These are phyloP conservation scores for Ichneumoninae sp. DNA, from an alignment of 2,888 invertebrate genomes.

Conservation along the genomic window DNA sequence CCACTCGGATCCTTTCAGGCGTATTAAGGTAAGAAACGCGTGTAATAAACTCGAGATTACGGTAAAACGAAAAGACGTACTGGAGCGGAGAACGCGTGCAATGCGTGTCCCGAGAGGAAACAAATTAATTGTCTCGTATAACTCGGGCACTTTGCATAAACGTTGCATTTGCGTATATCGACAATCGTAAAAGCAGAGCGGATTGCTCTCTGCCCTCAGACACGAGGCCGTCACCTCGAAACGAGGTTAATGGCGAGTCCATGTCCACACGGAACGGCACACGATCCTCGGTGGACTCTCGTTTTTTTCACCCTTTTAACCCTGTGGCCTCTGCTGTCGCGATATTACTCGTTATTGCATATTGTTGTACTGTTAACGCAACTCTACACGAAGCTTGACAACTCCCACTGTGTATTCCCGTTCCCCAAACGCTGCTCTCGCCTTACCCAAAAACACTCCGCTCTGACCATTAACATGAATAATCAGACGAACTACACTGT, in stretches of 20 bases:
- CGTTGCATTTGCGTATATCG: conserved; percentile 50
- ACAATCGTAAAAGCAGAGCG: conserved; percentile 71
- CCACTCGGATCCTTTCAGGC: neutral
- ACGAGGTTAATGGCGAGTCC: conserved; percentile 77
- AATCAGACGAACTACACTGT: neutral
- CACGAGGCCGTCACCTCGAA: conserved; percentile 79
- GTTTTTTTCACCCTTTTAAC: conserved; percentile 47
- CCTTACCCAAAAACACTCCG: conserved; percentile 1
- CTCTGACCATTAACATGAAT: neutral
- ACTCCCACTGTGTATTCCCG: conserved; percentile 13
- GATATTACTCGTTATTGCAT: conserved; percentile 37
- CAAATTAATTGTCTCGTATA: conserved; percentile 51
- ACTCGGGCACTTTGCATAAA: conserved; percentile 56
- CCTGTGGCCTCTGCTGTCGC: conserved; percentile 23
- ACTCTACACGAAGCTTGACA: conserved; percentile 8
- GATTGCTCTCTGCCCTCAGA: conserved; percentile 73
- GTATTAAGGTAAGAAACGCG: conserved; percentile 13
- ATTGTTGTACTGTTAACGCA: conserved; percentile 32
- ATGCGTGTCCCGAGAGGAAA: conserved; percentile 27
- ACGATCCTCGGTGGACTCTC: conserved; percentile 25
- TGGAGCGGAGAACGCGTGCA: neutral
- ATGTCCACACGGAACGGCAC: conserved; percentile 30
- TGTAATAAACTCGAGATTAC: conserved; percentile 5
- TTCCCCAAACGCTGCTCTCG: conserved; percentile 26
- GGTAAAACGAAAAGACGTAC: neutral